Conservation (phyloP, 2,888 invertebrate genomes). For the Sminthurides aquaticus region DNA sequence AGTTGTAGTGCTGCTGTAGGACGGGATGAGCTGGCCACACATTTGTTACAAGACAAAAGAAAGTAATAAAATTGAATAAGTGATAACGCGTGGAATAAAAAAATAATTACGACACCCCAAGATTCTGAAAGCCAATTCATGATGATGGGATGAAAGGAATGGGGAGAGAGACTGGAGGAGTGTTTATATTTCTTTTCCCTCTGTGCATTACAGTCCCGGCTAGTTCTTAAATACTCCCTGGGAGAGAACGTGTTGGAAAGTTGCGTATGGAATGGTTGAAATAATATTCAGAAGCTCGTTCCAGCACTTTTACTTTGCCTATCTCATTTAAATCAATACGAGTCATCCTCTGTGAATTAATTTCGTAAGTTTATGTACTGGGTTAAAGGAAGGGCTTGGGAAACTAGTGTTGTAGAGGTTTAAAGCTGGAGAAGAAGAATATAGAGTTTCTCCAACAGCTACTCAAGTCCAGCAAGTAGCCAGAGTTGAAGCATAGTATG, state of each 20-base stretch:
- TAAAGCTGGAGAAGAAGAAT: too few species aligned
- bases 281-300: background rate
- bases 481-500: too few species aligned
- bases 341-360: constrained; percentile 24
- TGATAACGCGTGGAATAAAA: background rate
- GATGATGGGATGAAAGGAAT: too few species aligned
- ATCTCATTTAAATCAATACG: constrained; percentile 24
- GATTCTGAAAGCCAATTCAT: background rate
- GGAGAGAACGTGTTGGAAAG: too few species aligned
- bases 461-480: too few species aligned
- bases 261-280: background rate
- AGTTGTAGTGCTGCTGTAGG: too few species aligned
- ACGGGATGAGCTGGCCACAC: background rate
- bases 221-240: too few species aligned
- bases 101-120: background rate
- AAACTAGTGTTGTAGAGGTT: too few species aligned
- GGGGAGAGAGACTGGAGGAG: too few species aligned
- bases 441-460: too few species aligned
- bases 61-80: background rate
- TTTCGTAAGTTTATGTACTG: constrained; percentile 11
- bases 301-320: constrained; percentile 7
- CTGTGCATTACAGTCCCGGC: too few species aligned
- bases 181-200: too few species aligned
- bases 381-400: background rate
- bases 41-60: background rate